Percentiles rank a stretch among this genome's conserved stretches.
phyloP scores from a whole-genome alignment of 1,140 invertebrate species.

The Colletes latitarsis region DNA sequence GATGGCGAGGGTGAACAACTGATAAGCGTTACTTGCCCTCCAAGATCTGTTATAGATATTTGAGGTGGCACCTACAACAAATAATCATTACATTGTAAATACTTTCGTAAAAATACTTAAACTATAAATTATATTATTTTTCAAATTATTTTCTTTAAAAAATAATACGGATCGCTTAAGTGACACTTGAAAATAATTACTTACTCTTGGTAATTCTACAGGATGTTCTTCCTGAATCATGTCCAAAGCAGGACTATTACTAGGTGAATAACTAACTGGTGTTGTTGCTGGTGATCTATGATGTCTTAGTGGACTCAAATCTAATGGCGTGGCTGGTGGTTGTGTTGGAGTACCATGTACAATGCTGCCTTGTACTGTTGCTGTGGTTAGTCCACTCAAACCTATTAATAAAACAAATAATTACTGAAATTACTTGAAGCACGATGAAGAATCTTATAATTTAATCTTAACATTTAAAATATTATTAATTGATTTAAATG shows the following conservation, averaged over 20 bases:
- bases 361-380: slow-evolving; percentile 78
- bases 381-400: slow-evolving; percentile 77
- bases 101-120: neutral
- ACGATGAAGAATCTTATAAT: too few species aligned
- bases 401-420: slow-evolving; percentile 56
- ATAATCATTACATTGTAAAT: slow-evolving; percentile 6
- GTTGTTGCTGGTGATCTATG: slow-evolving; percentile 80
- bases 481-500: neutral
- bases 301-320: slow-evolving; percentile 79
- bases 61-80: slow-evolving; percentile 85
- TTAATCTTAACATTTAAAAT: neutral
- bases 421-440: neutral
- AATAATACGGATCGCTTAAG: neutral
- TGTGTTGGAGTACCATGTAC: slow-evolving; percentile 80
- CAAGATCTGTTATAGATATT: slow-evolving; percentile 94
- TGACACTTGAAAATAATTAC: slow-evolving; percentile 12
- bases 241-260: slow-evolving; percentile 87
- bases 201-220: slow-evolving; percentile 80
- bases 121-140: neutral
- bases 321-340: slow-evolving; percentile 76
- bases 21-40: slow-evolving; percentile 90
- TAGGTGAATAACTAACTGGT: slow-evolving; percentile 80
- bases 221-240: slow-evolving; percentile 93
- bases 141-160: neutral
- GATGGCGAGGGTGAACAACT: slow-evolving; percentile 83